Conservation (phyloP, 2,797 vertebrate species). For the Ispidina lecontei region DNA sequence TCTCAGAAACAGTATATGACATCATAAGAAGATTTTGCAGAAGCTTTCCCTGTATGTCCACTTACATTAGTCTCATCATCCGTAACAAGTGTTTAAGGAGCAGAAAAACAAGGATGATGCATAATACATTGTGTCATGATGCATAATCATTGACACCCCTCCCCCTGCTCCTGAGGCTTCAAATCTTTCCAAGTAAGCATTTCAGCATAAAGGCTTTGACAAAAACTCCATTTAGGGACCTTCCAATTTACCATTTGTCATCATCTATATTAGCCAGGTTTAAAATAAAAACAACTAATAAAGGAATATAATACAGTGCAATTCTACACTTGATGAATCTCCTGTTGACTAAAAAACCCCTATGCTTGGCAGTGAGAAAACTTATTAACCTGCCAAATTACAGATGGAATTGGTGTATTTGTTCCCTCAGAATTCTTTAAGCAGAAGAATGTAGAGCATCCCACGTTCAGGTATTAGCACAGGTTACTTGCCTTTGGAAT, state of each 20-base stretch:
- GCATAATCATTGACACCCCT: slow-evolving; percentile 73
- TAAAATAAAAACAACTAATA: slow-evolving; percentile 30
- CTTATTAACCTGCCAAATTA: slow-evolving; percentile 36
- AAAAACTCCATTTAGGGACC: slow-evolving; percentile 80
- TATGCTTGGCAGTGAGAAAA: neutral
- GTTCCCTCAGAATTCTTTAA: neutral
- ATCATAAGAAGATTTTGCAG: slow-evolving; percentile 55
- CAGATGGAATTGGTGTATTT: neutral
- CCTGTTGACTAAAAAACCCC: slow-evolving; percentile 22
- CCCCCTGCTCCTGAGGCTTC: slow-evolving; percentile 61
- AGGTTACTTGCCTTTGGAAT: slow-evolving; percentile 27
- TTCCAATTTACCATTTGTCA: slow-evolving; percentile 94
- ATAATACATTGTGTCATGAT: slow-evolving; percentile 74
- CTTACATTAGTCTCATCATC: slow-evolving; percentile 71
- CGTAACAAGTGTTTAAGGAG: slow-evolving; percentile 73
- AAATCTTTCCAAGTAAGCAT: slow-evolving; percentile 75
- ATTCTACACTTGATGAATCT: slow-evolving; percentile 45
- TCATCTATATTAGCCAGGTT: slow-evolving; percentile 87
- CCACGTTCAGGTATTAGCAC: slow-evolving; percentile 9
- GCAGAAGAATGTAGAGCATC: neutral
- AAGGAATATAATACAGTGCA: neutral
- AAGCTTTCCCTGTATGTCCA: slow-evolving; percentile 45
- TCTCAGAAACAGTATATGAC: slow-evolving; percentile 54
- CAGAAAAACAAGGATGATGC: slow-evolving; percentile 74
- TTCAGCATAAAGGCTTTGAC: slow-evolving; percentile 77